Base-by-base conservation (phyloP, 2,113 vertebrate genomes). In the Otolemur garnettii region DNA sequence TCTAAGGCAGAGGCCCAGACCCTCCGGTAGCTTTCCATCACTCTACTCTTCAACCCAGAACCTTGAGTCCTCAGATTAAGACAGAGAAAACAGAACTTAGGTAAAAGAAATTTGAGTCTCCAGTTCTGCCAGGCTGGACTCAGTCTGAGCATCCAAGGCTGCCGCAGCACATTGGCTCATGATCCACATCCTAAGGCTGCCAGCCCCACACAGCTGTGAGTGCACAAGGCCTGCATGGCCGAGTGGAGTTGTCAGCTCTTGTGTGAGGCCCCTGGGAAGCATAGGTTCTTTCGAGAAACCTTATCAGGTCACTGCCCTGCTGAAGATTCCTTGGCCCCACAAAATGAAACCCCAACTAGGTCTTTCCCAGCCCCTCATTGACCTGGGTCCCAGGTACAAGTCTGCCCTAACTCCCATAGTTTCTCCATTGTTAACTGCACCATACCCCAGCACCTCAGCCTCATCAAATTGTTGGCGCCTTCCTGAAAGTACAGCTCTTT, bases 111-210 rank as follows among this genome's bases (percentile, higher is more conserved):
- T 2, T 7, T 18, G 11, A 42, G 24, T 80, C 45, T 69, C n/a
- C 24, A 7, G 68, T 75, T 88, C 33, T 60, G 80, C 55, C 24
- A 28, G 6, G 9, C 57, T 2, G 9, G 10, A 33, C 45, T 11
- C 75, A 72, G 45, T 53, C 1, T n/a, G 86, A 83, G 69, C 45
- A 53, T 3, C 15, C 2, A 15, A 33, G 42, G 38, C 83, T 55
- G 14, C 14, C 0, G 18, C 42, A 0, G 5, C 24, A n/a, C 69
- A 57, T 3, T 17, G 12, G 42, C 12, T 19, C n/a, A 4, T 68
- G 59, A 57, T 50, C 75, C n/a, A n/a, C 12, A 3, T 12, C 28
- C 66, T 30, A 66, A 15, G 4, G 19, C 0, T 45, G 64, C 35
- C 17, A 77, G 81, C 69, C 26, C 62, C 21, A 35, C 59, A 30